Evolutionary conservation across 2,888 invertebrate species (phyloP), one percentile per base, ranked within the genome.

Genomic region (Lasioglossum leucozonium): DNA sequence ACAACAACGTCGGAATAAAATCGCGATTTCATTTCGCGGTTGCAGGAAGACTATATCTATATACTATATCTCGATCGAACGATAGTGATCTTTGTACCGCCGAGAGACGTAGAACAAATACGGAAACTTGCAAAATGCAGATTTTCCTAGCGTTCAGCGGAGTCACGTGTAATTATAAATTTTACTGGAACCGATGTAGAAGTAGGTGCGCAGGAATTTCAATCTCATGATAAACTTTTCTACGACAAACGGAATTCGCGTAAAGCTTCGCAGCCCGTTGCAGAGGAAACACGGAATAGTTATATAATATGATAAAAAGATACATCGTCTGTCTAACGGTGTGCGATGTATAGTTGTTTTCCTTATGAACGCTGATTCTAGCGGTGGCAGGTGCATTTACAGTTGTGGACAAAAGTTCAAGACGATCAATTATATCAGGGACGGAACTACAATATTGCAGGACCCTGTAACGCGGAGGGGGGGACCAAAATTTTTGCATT

Each of bases 301-400:
- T 62, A 71, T 22, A 37, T 77, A 77, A 81, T 62, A 30, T 30
- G 65, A 22, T 18, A 47, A 22, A n/a, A 62, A 40, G 16, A 47
- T 30, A 55, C 22, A 77, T 22, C 40, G n/a, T 47, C 42, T 16
- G 2, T n/a, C 18, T 78, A 81, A 77, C 65, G 65, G 72, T 55
- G 65, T 37, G 11, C 11, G 13, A 40, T 30, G 18, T n/a, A 13
- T n/a, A 26, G 71, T 4, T 13, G 51, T 77, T 62, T 44, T 71
- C 69, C 34, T 37, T 42, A 69, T 71, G n/a, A 80, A 37, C 40
- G n/a, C 22, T 2, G 34, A 40, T 13, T 0, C 6, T 13, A 13
- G 40, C 22, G 40, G n/a, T 40, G 34, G 3, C 22, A 37, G 22
- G 37, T 34, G 34, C 34, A 11, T 67, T 34, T 37, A 67, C 55